Conservation (phyloP, 2,888 invertebrate genomes). For the Acronicta aceris region DNA sequence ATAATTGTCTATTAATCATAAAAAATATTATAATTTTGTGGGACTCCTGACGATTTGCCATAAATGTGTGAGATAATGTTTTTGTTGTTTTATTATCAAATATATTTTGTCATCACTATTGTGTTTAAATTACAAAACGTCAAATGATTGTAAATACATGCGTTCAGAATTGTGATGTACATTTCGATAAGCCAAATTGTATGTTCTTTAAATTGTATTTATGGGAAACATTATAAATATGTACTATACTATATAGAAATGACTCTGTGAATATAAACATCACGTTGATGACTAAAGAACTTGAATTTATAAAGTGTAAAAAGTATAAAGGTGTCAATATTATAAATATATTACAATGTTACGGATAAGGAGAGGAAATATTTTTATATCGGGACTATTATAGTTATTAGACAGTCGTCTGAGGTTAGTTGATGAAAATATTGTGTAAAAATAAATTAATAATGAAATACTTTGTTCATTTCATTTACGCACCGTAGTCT, state of each 20-base stretch:
- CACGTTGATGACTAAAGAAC: slow-evolving; percentile 52
- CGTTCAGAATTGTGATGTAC: slow-evolving; percentile 72
- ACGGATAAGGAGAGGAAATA: slow-evolving; percentile 84
- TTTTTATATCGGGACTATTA: slow-evolving; percentile 89
- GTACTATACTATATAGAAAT: slow-evolving; percentile 49
- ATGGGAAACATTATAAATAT: slow-evolving; percentile 52
- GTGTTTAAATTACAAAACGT: slow-evolving; percentile 61
- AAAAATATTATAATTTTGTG: slow-evolving; percentile 77
- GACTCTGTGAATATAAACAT: slow-evolving; percentile 59
- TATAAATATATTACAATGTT: slow-evolving; percentile 68
- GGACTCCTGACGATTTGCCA: slow-evolving; percentile 85
- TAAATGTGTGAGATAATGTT: slow-evolving; percentile 85
- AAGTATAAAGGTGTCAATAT: slow-evolving; percentile 83
- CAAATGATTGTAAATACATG: slow-evolving; percentile 78
- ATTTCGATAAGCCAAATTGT: slow-evolving; percentile 58
- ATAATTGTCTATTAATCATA: slow-evolving; percentile 81
- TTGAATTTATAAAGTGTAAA: slow-evolving; percentile 76
- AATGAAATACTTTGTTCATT: slow-evolving; percentile 61
- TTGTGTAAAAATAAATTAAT: slow-evolving; percentile 86
- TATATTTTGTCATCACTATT: slow-evolving; percentile 65
- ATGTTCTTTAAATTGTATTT: slow-evolving; percentile 48
- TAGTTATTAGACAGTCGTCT: slow-evolving; percentile 80
- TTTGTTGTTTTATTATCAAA: slow-evolving; percentile 82
- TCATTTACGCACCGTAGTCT: slow-evolving; percentile 20
- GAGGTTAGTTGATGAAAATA: slow-evolving; percentile 85